These are phyloP conservation scores for Cossypha heuglini DNA, from an alignment of 2,797 vertebrate species.

Conservation along the genomic window DNA sequence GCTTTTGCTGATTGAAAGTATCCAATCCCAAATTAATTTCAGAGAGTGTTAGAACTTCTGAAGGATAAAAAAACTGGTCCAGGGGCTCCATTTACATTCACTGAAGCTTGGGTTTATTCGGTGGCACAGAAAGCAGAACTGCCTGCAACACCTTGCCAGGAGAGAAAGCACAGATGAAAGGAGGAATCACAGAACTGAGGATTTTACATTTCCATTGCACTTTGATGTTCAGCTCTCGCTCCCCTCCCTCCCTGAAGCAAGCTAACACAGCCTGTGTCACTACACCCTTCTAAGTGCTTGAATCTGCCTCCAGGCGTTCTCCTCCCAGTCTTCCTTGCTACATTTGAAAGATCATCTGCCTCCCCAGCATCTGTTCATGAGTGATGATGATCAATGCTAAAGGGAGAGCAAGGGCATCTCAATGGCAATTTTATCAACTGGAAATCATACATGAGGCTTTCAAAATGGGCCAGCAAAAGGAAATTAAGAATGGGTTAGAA, in stretches of 20 bases:
- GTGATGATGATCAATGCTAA: background rate
- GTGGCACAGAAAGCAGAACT: constrained; percentile 20
- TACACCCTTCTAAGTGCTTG: constrained; percentile 36
- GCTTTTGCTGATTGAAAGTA: background rate
- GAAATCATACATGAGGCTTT: background rate
- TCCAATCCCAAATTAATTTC: background rate
- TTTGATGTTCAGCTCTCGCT: constrained; percentile 61
- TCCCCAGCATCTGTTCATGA: constrained; percentile 29
- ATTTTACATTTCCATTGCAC: constrained; percentile 60
- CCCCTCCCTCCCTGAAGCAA: background rate
- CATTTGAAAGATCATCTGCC: constrained; percentile 39
- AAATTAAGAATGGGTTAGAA: background rate
- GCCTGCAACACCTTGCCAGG: constrained; percentile 34
- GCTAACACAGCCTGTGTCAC: background rate
- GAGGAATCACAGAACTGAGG: constrained; percentile 44
- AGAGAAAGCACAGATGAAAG: constrained; percentile 58
- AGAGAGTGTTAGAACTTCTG: background rate
- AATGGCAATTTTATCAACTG: constrained; percentile 13
- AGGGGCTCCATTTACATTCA: constrained; percentile 13
- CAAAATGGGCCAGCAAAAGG: background rate
- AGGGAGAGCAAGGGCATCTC: constrained; percentile 16
- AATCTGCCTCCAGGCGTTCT: constrained; percentile 50
- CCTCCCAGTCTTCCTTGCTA: background rate
- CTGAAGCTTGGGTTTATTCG: constrained; percentile 12
- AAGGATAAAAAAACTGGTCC: background rate